Evolutionary conservation across 2,797 vertebrate genomes (phyloP), one percentile per base, ranked within the genome.

Genomic region (Poecilia picta): DNA sequence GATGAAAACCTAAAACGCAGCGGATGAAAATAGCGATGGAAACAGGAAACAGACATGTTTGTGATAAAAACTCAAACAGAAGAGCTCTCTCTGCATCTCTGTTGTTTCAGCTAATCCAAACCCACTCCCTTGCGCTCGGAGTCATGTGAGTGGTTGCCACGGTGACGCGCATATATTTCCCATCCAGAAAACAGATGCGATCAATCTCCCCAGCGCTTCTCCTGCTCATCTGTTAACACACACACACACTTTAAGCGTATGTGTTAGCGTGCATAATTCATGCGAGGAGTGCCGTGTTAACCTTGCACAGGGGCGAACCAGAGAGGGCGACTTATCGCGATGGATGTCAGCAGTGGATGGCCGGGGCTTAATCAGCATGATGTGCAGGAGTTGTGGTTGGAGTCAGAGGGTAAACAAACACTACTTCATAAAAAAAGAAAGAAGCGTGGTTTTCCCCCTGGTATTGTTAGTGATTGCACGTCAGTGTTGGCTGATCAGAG

Each of bases 201-300:
- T 70, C 31, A 3, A 70, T 64, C 70, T 82, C 72, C 79, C 41
- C 5, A 53, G 10, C 83, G 74, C 76, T n/a, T 59, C 31, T 73
- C 28, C 7, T 23, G 49, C 62, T 49, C 16, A 49, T 5, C 76
- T 36, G 8, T 5, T 51, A 5, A 78, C 47, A 28, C 41, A 51
- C 4, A 51, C 74, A n/a, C 43, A 53, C 43, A 45, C 49, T 53
- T 47, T 74, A 20, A 36, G 11, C 31, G 41, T 55, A 25, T 33
- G 36, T 20, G 8, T 18, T 18, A 33, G 89, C 89, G 92, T 91
- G 90, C 95, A 94, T 95, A 96, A 95, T 95, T 95, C 93, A 95
- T 94, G 95, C 88, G 90, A 80, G 89, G 83, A 95, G 84, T 73
- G 10, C 88, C 62, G 78, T 91, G 86, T 96, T 97, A 95, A 96